Evolutionary conservation across 1,140 invertebrate species (phyloP).

Genomic region (Psilanteris sp.): DNA sequence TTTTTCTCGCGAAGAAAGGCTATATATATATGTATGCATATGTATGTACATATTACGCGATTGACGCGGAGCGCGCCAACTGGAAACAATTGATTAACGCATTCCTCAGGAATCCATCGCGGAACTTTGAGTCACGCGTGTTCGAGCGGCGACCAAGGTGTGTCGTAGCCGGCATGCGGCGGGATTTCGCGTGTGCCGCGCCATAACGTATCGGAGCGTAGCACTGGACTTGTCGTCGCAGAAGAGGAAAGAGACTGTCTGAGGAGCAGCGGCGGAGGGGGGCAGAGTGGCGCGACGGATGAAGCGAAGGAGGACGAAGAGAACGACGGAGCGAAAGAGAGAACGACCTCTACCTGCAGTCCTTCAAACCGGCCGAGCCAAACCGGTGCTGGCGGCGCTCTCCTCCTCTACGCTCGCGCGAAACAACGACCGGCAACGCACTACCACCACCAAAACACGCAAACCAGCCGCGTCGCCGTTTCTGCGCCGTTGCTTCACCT

Average conservation of each 20-base stretch:
- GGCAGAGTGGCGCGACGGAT: neutral
- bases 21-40: too few relatives aligned
- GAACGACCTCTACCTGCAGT: slow-evolving; percentile 67
- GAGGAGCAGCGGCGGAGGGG: slow-evolving; percentile 1
- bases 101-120: slow-evolving; percentile 34
- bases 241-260: slow-evolving; percentile 23
- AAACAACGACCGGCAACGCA: slow-evolving; percentile 29
- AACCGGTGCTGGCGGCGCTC: slow-evolving; percentile 64
- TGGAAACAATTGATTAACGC: slow-evolving; percentile 45
- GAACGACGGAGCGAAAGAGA: slow-evolving; percentile 34
- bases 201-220: slow-evolving; percentile 16
- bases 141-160: slow-evolving; percentile 40
- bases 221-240: slow-evolving; percentile 29
- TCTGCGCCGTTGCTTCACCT: slow-evolving; percentile 3
- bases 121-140: slow-evolving; percentile 16
- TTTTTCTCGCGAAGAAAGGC: too few relatives aligned
- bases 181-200: slow-evolving; percentile 45
- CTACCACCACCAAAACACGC: slow-evolving; percentile 23
- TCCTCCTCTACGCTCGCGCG: slow-evolving; percentile 37
- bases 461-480: slow-evolving; percentile 22
- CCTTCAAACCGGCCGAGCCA: slow-evolving; percentile 62
- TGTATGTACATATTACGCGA: too few relatives aligned
- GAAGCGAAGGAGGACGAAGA: slow-evolving; percentile 1
- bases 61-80: too few relatives aligned
- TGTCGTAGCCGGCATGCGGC: slow-evolving; percentile 31